Conservation (phyloP, 2,113 vertebrate genomes). For the Lasiurus borealis region DNA sequence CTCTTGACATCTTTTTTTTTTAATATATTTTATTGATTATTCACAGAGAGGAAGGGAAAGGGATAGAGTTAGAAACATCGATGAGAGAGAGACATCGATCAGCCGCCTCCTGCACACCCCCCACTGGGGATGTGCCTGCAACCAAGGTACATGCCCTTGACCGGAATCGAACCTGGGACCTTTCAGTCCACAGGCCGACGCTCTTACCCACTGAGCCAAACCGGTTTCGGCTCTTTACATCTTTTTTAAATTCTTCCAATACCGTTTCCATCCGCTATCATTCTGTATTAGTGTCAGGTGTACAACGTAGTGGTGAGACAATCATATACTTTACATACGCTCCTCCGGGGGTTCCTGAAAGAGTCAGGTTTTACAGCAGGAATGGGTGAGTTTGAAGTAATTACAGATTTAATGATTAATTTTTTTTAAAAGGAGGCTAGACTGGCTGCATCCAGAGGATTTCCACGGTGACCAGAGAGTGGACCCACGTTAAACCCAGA, state of each 20-base stretch:
- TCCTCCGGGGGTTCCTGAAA: constrained; percentile 66
- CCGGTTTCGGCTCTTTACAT: no score
- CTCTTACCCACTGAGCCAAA: no score
- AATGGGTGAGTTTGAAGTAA: constrained; percentile 73
- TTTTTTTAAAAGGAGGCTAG: constrained; percentile 59
- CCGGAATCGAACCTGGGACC: no score
- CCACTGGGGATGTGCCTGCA: no score
- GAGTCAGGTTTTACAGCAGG: constrained; percentile 59
- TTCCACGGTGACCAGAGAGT: neutral
- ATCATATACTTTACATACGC: neutral
- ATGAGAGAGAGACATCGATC: no score
- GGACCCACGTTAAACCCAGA: neutral
- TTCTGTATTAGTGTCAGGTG: neutral
- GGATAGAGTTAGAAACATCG: no score
- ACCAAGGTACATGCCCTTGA: no score
- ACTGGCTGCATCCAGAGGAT: constrained; percentile 49
- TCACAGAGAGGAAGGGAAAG: no score
- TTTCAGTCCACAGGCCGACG: no score
- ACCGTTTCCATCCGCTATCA: neutral
- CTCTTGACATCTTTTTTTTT: no score
- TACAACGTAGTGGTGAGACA: neutral
- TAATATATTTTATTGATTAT: no score
- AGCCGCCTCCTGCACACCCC: no score
- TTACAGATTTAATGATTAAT: constrained; percentile 62
- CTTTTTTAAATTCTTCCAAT: neutral